phyloP scores from a whole-genome alignment of 2,888 invertebrate genomes.

The Cancer borealis region DNA sequence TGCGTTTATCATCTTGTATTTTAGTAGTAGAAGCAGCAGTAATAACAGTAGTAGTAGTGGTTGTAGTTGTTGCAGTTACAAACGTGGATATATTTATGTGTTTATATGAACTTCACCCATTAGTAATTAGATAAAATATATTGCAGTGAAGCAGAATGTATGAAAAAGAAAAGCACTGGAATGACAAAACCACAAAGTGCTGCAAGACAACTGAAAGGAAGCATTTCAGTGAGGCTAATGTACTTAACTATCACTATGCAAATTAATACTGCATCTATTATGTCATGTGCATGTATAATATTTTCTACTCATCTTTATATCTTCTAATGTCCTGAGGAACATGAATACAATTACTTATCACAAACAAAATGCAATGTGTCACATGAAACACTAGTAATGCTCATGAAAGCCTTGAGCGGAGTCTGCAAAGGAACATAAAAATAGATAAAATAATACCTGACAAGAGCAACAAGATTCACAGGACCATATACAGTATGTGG shows the following conservation, averaged over 20 bases:
- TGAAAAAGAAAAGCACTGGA: not conserved
- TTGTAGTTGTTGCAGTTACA: no score
- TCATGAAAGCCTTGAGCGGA: slow-evolving; percentile 3
- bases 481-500: not conserved
- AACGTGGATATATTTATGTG: no score
- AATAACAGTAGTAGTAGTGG: no score
- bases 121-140: not conserved
- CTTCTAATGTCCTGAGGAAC: not conserved
- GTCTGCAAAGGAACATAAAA: not conserved
- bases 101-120: not conserved
- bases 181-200: not conserved
- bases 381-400: not conserved
- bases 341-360: not conserved
- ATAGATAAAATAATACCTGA: not conserved
- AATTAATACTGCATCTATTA: not conserved
- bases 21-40: no score
- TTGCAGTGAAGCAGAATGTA: not conserved
- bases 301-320: not conserved
- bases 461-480: not conserved
- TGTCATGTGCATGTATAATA: not conserved
- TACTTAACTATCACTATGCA: not conserved
- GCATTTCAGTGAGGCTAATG: not conserved
- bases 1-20: not conserved
- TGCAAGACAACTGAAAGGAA: not conserved
- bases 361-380: not conserved